phyloP scores from a whole-genome alignment of 2,113 vertebrate genomes.

The Lamprologus callipterus region DNA sequence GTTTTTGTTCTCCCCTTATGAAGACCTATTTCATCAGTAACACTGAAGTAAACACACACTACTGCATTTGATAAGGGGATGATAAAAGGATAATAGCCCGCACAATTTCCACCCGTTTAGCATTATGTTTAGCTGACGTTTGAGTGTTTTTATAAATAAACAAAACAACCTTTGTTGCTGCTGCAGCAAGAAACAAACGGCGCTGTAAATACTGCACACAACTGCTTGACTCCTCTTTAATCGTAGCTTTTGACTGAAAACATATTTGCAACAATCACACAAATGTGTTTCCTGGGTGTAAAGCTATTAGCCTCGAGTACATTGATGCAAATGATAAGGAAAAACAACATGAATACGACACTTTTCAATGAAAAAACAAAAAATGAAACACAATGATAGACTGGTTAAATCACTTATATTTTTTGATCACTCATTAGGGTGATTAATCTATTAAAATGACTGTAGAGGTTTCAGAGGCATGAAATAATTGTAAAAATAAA shows the following conservation, averaged over 20 bases:
- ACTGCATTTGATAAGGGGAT: neutral
- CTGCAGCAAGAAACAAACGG: neutral
- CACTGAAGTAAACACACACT: neutral
- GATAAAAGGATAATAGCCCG: slow-evolving; percentile 29
- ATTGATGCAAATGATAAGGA: neutral
- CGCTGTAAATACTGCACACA: neutral
- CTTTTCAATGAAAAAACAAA: neutral
- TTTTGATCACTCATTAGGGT: neutral
- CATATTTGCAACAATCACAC: neutral
- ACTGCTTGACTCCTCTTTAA: neutral
- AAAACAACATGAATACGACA: rapidly evolving
- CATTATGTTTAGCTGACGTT: neutral
- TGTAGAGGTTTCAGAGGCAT: neutral
- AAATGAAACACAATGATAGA: neutral
- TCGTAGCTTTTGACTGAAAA: neutral
- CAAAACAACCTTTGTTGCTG: neutral
- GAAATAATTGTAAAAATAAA: rapidly evolving
- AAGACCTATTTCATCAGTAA: neutral
- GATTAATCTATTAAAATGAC: rapidly evolving
- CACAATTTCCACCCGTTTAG: neutral
- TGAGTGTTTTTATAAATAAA: neutral
- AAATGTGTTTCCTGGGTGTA: neutral
- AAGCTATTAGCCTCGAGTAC: neutral
- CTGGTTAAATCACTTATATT: neutral
- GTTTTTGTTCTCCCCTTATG: neutral